phyloP scores from a whole-genome alignment of 2,888 invertebrate genomes.

The Caenorhabditis sulstoni region DNA sequence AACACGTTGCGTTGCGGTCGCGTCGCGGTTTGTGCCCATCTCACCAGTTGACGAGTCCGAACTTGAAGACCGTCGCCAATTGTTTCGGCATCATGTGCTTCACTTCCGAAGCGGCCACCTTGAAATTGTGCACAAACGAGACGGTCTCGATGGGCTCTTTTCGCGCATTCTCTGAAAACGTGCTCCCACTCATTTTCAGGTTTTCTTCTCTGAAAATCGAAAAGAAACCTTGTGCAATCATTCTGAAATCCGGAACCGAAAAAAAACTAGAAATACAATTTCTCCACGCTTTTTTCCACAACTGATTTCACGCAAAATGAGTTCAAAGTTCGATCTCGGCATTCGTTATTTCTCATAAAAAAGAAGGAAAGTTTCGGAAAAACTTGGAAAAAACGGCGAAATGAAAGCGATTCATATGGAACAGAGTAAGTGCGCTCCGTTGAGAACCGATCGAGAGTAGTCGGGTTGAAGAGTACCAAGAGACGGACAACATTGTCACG shows the following conservation, averaged over 20 bases:
- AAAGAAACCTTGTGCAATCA: too few relatives aligned
- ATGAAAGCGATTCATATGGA: constrained; percentile 50
- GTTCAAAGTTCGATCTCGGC: too few relatives aligned
- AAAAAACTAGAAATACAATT: too few relatives aligned
- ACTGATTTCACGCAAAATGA: too few relatives aligned
- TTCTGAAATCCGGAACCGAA: too few relatives aligned
- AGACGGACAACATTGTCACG: too few relatives aligned
- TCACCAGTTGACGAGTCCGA: constrained; percentile 29
- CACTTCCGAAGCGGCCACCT: constrained; percentile 2
- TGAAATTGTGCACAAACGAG: constrained; percentile 23
- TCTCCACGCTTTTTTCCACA: too few relatives aligned
- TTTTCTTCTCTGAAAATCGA: not conserved
- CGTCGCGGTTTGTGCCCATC: too few relatives aligned
- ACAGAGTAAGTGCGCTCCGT: constrained; percentile 40
- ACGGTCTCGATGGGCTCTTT: constrained; percentile 1
- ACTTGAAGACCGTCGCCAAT: constrained; percentile 21
- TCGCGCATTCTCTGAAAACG: not conserved
- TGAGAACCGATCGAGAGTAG: too few relatives aligned
- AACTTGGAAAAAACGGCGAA: not conserved
- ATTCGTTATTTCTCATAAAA: not conserved
- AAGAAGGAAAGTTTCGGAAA: not conserved
- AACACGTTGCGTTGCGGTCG: not conserved
- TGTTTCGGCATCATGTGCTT: constrained; percentile 41
- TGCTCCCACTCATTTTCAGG: not conserved
- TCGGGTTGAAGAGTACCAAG: too few relatives aligned